A percentile compares a stretch with the other conserved stretches of the same genome.
Evolutionary conservation across 2,113 vertebrate genomes (phyloP).

Genomic region (Nibea coibor): DNA sequence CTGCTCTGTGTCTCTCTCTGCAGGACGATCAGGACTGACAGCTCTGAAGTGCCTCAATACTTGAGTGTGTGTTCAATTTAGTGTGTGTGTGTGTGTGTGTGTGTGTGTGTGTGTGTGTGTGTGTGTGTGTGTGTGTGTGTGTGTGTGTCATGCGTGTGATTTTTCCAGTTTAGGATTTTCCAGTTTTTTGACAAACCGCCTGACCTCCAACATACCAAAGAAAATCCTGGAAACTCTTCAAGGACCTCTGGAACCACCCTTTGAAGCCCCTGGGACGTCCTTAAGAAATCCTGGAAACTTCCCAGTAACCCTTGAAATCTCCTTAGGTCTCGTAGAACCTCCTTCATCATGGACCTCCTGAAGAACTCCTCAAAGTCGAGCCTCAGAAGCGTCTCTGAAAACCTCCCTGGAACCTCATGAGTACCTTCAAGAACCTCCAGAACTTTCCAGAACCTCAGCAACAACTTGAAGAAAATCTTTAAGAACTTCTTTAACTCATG

Average conservation of each 20-base stretch:
- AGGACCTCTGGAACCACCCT: slow-evolving; percentile 10
- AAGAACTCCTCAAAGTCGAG: background rate
- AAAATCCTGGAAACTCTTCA: slow-evolving; percentile 40
- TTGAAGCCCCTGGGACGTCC: slow-evolving; percentile 11
- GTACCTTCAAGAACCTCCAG: no score
- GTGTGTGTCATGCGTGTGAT: slow-evolving; percentile 7
- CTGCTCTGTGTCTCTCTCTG: slow-evolving; percentile 54
- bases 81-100: slow-evolving; percentile 1
- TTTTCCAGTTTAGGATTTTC: slow-evolving; percentile 49
- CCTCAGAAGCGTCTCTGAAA: no score
- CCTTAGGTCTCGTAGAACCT: background rate
- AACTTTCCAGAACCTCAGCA: no score
- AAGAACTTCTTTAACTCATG: no score
- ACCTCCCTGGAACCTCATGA: no score
- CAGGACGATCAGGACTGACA: slow-evolving; percentile 45
- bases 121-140: slow-evolving; percentile 13
- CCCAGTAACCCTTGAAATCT: background rate
- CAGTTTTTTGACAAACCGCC: slow-evolving; percentile 30
- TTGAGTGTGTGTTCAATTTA: slow-evolving; percentile 4
- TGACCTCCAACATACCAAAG: slow-evolving; percentile 47
- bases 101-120: slow-evolving; percentile 3
- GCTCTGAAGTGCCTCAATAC: slow-evolving; percentile 35
- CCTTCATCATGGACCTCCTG: background rate
- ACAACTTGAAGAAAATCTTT: no score
- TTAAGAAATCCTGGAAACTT: slow-evolving; percentile 34